Base-by-base conservation (phyloP, 2,113 vertebrate species). In the Zingel zingel region DNA sequence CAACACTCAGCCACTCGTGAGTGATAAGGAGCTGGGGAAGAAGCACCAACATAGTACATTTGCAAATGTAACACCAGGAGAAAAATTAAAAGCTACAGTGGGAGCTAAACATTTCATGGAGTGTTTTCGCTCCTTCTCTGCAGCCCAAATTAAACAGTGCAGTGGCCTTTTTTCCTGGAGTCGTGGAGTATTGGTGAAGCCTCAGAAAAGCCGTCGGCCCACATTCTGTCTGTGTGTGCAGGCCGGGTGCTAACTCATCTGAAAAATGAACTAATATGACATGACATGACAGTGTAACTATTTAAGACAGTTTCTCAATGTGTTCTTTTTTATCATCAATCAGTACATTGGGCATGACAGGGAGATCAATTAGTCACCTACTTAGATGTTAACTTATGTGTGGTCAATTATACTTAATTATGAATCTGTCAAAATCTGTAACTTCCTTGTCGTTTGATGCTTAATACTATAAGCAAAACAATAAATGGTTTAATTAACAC, bases 1-100 rank as follows among this genome's bases (percentile, higher is more conserved):
- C 94, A 95, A 84, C 93, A 96, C 91, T 95, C 92, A 96, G 94
- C 93, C 96, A 94, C 91, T 95, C 93, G 93, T 95, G 94, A 90
- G 94, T 95, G 94, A 92, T 93, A 90, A 94, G 91, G 92, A 91
- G 92, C 92, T 89, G 90, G 76, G 94, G 90, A 93, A 21, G 91
- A 87, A 89, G 33, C 51, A 59, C 92, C 86, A 87, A 90, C 36
- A 93, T 88, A 78, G 90, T 90, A 90, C 85, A 92, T 94, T 93
- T 94, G 76, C 86, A 84, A 77, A 87, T 86, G 87, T 89, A 83
- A 33, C 68, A 81, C 69, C 68, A 90, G 87, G 91, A 89, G 89
- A 85, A 86, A 88, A 81, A 86, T 30, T 79, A 87, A 82, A 61
- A 86, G 89, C 85, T 30, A 86, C 69, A 48, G 54, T 58, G 54